Percentiles rank a stretch among this genome's conserved stretches.
Conservation (phyloP, 2,113 vertebrate species). For the Shinisaurus crocodilurus region DNA sequence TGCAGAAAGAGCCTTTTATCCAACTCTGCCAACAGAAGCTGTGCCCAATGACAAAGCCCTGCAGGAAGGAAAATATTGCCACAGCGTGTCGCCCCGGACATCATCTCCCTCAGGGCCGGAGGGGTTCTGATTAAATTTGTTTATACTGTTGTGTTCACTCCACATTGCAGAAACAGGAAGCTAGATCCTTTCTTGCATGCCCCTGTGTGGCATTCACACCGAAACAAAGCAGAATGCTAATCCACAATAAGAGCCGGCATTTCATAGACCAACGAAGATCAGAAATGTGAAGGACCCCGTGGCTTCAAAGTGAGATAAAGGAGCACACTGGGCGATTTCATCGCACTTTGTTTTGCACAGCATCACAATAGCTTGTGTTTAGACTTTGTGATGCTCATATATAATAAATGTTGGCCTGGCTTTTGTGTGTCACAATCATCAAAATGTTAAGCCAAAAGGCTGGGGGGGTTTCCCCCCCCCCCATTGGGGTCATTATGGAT, state of each 20-base stretch:
- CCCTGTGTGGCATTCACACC: constrained; percentile 45
- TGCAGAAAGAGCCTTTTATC: constrained; percentile 4
- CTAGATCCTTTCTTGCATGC: constrained; percentile 12
- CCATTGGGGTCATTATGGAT: neutral
- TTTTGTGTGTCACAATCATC: constrained; percentile 2
- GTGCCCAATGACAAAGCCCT: constrained; percentile 21
- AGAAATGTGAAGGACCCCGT: constrained; percentile 41
- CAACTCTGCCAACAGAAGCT: constrained; percentile 4
- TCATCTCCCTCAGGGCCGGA: constrained; percentile 44
- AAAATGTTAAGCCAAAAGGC: constrained; percentile 13
- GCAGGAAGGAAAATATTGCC: constrained; percentile 42
- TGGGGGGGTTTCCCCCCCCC: neutral
- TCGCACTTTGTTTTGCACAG: neutral
- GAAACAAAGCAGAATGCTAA: constrained; percentile 51
- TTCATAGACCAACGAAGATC: constrained; percentile 33
- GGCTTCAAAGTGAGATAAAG: constrained; percentile 23
- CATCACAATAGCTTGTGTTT: constrained; percentile 38
- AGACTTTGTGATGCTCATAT: constrained; percentile 26
- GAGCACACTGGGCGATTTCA: constrained; percentile 41
- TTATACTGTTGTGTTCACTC: constrained; percentile 37
- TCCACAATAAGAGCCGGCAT: constrained; percentile 21
- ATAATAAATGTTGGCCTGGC: neutral
- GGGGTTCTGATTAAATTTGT: constrained; percentile 46
- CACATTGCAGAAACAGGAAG: constrained; percentile 40
- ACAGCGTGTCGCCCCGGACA: constrained; percentile 22